Conservation (phyloP, 2,113 vertebrate species). For the Otus sunia region DNA sequence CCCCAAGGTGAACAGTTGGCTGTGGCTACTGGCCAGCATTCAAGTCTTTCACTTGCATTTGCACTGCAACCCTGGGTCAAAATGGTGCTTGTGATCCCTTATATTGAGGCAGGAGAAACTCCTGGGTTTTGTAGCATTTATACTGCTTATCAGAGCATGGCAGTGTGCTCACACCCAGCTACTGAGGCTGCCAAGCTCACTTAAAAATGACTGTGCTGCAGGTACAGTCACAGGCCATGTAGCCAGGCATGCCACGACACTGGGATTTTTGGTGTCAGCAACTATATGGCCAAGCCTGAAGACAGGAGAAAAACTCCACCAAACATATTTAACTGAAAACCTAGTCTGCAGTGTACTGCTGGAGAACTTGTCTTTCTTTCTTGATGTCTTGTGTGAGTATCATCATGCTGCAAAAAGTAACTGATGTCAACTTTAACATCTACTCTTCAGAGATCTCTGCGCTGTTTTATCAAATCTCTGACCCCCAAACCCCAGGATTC, state of each 20-base stretch:
- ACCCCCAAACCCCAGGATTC: not conserved
- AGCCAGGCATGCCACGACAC: not conserved
- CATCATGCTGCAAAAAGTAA: not conserved
- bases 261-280: not conserved
- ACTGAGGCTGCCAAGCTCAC: not conserved
- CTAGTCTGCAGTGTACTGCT: not conserved
- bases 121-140: not conserved
- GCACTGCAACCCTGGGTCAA: not conserved
- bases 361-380: not conserved
- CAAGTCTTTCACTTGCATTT: not conserved
- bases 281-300: not conserved
- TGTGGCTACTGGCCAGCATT: not conserved
- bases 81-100: rapidly evolving
- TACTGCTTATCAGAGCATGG: not conserved
- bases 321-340: not conserved
- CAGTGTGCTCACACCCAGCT: not conserved
- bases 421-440: not conserved
- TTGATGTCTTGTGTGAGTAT: not conserved
- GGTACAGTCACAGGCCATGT: not conserved
- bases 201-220: not conserved
- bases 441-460: not conserved
- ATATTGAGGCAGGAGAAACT: not conserved
- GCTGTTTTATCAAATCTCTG: not conserved
- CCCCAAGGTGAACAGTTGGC: not conserved
- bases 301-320: not conserved